These are phyloP conservation scores for Netelia virgata DNA, from an alignment of 2,888 invertebrate genomes.

Conservation along the genomic window DNA sequence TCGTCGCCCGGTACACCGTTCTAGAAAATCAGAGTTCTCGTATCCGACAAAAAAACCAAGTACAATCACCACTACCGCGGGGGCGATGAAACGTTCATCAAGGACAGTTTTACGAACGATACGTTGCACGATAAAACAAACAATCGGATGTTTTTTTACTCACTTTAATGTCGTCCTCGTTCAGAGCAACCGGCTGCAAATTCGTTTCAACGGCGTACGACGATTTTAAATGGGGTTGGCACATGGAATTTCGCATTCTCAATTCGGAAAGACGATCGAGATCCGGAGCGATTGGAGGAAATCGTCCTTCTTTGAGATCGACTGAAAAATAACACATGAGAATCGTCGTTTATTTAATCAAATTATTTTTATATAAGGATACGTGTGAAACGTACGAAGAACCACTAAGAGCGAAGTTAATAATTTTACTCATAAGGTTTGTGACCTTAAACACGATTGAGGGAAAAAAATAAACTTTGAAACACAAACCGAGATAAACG, in stretches of 20 bases:
- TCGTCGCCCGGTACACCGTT: slow-evolving; percentile 79
- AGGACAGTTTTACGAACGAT: slow-evolving; percentile 5
- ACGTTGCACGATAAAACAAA: background rate
- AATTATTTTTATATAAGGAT: background rate
- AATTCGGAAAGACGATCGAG: slow-evolving; percentile 88
- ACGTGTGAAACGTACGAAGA: no score
- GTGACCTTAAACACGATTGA: no score
- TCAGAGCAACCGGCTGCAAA: slow-evolving; percentile 86
- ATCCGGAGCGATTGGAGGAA: slow-evolving; percentile 81
- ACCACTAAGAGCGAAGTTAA: no score
- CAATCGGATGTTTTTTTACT: slow-evolving; percentile 23
- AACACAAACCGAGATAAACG: slow-evolving; percentile 87
- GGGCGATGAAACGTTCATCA: background rate
- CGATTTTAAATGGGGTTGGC: slow-evolving; percentile 94
- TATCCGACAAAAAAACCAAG: slow-evolving; percentile 12
- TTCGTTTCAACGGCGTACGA: slow-evolving; percentile 94
- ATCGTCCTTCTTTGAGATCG: slow-evolving; percentile 87
- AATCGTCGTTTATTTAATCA: background rate
- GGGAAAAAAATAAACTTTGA: no score
- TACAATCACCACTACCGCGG: slow-evolving; percentile 11
- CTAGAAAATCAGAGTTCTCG: slow-evolving; percentile 71
- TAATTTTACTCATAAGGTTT: no score
- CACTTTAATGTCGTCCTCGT: slow-evolving; percentile 90
- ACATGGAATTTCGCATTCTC: slow-evolving; percentile 92
- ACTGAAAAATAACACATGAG: slow-evolving; percentile 67